These are phyloP conservation scores for Paratrypauchen microcephalus DNA, from an alignment of 2,797 vertebrate genomes.

Conservation along the genomic window DNA sequence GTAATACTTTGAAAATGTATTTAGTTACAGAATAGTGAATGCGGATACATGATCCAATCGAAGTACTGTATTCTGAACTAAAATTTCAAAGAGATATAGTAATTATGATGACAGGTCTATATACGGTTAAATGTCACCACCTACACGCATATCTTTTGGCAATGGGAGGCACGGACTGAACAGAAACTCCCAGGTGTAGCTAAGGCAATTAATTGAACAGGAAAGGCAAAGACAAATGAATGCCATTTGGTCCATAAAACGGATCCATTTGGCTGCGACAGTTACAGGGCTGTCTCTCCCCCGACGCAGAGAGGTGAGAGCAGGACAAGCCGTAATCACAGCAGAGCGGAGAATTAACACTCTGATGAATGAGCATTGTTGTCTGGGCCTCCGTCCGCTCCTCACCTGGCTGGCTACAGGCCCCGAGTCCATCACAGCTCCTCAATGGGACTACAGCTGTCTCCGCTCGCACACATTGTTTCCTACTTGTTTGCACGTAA, in stretches of 20 bases:
- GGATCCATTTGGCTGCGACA: slow-evolving; percentile 10
- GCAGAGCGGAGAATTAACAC: slow-evolving; percentile 26
- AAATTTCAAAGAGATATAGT: no score
- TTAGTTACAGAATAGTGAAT: no score
- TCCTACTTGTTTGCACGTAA: slow-evolving; percentile 52
- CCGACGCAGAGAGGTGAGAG: slow-evolving; percentile 30
- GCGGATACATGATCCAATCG: no score
- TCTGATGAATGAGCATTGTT: slow-evolving; percentile 43
- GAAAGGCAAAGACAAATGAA: slow-evolving; percentile 8
- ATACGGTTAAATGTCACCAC: neutral
- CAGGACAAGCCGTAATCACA: slow-evolving; percentile 18
- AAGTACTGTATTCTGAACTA: no score
- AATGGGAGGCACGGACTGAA: neutral
- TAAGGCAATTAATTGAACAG: slow-evolving; percentile 1
- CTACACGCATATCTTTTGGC: neutral
- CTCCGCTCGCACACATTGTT: slow-evolving; percentile 45
- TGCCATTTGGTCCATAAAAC: slow-evolving; percentile 4
- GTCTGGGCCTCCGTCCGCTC: slow-evolving; percentile 38
- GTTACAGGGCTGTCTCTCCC: slow-evolving; percentile 20
- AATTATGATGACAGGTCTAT: no score
- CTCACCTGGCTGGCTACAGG: slow-evolving; percentile 25
- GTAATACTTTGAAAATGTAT: no score
- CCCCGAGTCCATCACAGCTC: slow-evolving; percentile 27
- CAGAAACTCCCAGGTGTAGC: neutral
- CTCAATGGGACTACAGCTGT: slow-evolving; percentile 32